These are phyloP conservation scores for Eurystomus glaucurus DNA, from an alignment of 2,797 vertebrate genomes.

Conservation along the genomic window DNA sequence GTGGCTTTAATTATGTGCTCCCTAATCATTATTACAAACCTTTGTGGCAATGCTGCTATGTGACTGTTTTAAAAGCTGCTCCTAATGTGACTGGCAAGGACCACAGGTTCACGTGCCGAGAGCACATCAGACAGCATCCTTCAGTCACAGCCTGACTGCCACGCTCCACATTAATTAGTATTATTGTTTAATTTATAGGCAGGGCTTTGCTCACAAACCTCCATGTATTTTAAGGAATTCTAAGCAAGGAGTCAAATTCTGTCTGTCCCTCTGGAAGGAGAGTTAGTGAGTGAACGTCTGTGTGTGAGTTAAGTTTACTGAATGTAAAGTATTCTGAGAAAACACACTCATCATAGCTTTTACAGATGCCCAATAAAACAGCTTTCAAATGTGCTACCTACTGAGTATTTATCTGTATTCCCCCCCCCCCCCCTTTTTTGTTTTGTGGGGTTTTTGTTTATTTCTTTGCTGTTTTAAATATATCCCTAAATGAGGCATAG, in stretches of 20 bases:
- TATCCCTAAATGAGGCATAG: constrained; percentile 11
- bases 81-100: background rate
- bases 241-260: background rate
- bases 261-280: background rate
- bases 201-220: background rate
- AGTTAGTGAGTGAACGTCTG: background rate
- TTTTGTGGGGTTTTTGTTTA: background rate
- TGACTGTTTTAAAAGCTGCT: background rate
- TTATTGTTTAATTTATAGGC: constrained; percentile 9
- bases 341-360: background rate
- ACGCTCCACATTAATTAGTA: background rate
- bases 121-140: background rate
- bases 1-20: constrained; percentile 49
- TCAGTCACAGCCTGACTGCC: background rate
- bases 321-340: background rate
- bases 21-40: constrained; percentile 40
- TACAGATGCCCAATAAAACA: background rate
- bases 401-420: background rate
- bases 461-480: background rate
- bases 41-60: background rate
- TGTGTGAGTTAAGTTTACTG: background rate
- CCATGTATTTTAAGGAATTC: background rate
- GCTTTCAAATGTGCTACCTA: background rate
- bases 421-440: rapidly evolving
- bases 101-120: background rate